Evolutionary conservation across 1,140 invertebrate species (phyloP).

Genomic region (Bombus consobrinus): DNA sequence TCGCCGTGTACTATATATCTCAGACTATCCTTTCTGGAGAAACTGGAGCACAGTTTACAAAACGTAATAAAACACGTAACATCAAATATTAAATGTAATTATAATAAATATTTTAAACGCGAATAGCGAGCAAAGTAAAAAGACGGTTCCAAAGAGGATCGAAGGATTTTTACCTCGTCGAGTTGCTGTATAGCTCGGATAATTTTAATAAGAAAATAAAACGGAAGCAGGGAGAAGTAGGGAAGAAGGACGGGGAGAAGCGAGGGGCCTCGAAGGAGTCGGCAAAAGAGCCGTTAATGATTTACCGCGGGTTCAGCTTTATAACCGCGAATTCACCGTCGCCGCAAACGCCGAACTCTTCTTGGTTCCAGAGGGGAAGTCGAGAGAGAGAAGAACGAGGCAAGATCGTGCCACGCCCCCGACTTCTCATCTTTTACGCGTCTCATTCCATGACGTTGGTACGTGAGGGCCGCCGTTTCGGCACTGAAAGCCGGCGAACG

Average conservation of each 20-base stretch:
- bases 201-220: constrained; percentile 67
- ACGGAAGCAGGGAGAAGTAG: constrained; percentile 26
- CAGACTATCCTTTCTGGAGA: too few species aligned
- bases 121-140: too few species aligned
- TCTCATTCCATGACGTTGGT: constrained; percentile 70
- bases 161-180: constrained; percentile 15
- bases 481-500: constrained; percentile 48
- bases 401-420: constrained; percentile 68
- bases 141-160: background rate
- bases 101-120: too few species aligned
- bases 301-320: constrained; percentile 72
- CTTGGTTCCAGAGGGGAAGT: constrained; percentile 25
- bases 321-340: constrained; percentile 66
- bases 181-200: background rate
- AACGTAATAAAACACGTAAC: too few species aligned
- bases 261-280: background rate
- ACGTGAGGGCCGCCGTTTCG: constrained; percentile 53
- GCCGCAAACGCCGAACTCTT: constrained; percentile 56
- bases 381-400: constrained; percentile 31
- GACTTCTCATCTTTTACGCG: constrained; percentile 76
- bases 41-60: too few species aligned
- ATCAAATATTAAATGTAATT: too few species aligned
- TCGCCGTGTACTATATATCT: too few species aligned
- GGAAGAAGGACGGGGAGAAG: constrained; percentile 14
- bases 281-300: constrained; percentile 66